Base-by-base conservation (phyloP, 2,888 invertebrate genomes). In the Nemoura dubitans region DNA sequence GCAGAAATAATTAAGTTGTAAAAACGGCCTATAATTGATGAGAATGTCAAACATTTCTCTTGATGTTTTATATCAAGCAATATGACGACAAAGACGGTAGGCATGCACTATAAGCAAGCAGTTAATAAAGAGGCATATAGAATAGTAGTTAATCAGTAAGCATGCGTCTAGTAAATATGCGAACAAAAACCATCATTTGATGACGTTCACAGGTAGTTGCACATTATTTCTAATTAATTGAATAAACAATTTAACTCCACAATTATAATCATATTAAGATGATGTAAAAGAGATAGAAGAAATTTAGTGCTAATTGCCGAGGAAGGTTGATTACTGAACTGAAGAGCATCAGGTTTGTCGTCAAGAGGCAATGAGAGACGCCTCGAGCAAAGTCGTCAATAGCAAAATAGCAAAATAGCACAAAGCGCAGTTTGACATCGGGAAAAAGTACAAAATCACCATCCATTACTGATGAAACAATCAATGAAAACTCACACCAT, bases 1-100 rank as follows among this genome's bases (percentile, higher is more conserved):
- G 59, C 26, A 84, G 84, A 84, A 84, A 84, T 76, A 84, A 84
- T 84, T 84, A 84, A 76, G 28, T 76, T 76, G 84, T 84, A 84
- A 84, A 84, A 84, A 84, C 84, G 29, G 27, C 76, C 21, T 84
- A 76, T 84, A 84, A 84, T 84, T 84, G 84, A 76, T 30, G 76
- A 84, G 84, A 84, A 84, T 84, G 84, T 29, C 84, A 84, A 84
- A 84, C 84, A 84, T 84, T 84, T 84, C 84, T 76, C 7, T 14
- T n/a, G 59, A 59, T 81, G 78, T 78, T 78, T 78, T 78, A 26
- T 78, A 78, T 78, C 59, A 59, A 59, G 59, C 59, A 21, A 59
- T 59, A 59, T 59, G 14, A 59, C 14, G 59, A 59, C 59, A 59
- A 59, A 59, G 59, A 59, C 59, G 59, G 59, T 59, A 59, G 59